phyloP scores from a whole-genome alignment of 2,113 vertebrate species.

The Hydrochoerus hydrochaeris region DNA sequence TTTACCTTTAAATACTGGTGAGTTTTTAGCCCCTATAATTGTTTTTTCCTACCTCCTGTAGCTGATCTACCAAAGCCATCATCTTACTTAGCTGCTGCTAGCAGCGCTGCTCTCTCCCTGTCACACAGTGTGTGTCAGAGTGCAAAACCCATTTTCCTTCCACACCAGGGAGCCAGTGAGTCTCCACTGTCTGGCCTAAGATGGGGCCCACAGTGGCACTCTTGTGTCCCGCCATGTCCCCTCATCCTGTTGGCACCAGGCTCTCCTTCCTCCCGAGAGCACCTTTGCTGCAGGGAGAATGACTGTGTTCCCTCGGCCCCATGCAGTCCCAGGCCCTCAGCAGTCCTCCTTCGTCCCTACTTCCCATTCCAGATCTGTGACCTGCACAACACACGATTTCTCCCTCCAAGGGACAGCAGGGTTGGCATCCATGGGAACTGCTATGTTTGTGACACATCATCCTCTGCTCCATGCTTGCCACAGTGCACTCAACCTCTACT shows the following conservation, averaged over 20 bases:
- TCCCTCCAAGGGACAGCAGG: not conserved
- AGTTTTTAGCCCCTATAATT: not conserved
- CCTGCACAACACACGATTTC: slow-evolving; percentile 33
- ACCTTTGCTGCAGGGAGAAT: not conserved
- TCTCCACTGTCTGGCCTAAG: not conserved
- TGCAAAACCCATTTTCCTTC: not conserved
- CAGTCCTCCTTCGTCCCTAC: not conserved
- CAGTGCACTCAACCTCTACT: not conserved
- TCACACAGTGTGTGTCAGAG: not conserved
- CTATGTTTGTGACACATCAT: not conserved
- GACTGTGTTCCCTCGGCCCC: not conserved
- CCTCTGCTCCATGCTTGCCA: not conserved
- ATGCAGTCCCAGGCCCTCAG: not conserved
- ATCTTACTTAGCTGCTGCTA: not conserved
- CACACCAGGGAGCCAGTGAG: not conserved
- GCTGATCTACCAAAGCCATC: not conserved
- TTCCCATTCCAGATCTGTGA: not conserved
- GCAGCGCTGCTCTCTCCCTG: not conserved
- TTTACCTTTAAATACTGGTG: not conserved
- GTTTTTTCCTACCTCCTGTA: not conserved
- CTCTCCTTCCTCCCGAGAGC: not conserved
- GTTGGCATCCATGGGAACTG: not conserved
- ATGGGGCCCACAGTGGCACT: not conserved
- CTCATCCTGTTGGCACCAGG: not conserved
- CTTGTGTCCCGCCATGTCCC: not conserved